phyloP scores from a whole-genome alignment of 37 sponge, comb jelly and placozoan genomes.

The Lycopodina hypogea region DNA sequence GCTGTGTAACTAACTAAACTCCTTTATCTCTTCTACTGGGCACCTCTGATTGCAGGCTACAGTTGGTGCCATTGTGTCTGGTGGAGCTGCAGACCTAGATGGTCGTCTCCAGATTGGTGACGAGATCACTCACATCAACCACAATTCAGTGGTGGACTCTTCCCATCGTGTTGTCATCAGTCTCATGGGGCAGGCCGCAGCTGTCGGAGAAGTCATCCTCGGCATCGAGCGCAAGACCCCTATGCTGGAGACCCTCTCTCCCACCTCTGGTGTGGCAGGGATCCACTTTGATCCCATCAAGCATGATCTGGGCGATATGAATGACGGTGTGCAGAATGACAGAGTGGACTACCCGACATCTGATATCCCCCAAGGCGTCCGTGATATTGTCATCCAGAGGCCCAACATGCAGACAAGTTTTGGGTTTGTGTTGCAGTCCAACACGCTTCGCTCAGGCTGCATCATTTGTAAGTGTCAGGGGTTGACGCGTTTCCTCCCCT shows the following conservation, averaged over 20 bases:
- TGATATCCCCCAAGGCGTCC: constrained; percentile 33
- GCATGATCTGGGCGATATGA: neutral
- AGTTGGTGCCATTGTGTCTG: constrained; percentile 77
- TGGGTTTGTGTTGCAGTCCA: constrained; percentile 94
- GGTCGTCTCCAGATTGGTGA: constrained; percentile 87
- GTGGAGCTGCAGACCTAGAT: constrained; percentile 84
- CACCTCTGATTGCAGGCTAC: constrained; percentile 72
- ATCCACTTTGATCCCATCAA: constrained; percentile 36
- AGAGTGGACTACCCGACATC: constrained; percentile 2
- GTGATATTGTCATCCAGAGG: constrained; percentile 58
- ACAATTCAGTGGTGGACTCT: constrained; percentile 62
- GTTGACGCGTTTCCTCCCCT: neutral
- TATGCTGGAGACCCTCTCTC: constrained; percentile 27
- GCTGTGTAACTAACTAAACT: too few relatives aligned
- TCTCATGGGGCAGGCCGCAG: constrained; percentile 73
- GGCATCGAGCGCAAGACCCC: constrained; percentile 52
- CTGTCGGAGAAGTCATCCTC: constrained; percentile 52
- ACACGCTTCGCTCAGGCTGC: constrained; percentile 66
- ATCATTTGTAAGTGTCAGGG: constrained; percentile 30
- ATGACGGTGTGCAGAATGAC: constrained; percentile 7
- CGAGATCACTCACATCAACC: constrained; percentile 93
- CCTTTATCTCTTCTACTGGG: too few relatives aligned
- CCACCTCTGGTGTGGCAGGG: neutral
- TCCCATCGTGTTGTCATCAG: constrained; percentile 87
- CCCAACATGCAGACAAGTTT: constrained; percentile 71